Conservation (phyloP, 2,797 vertebrate genomes). For the Sebastes jordani region DNA sequence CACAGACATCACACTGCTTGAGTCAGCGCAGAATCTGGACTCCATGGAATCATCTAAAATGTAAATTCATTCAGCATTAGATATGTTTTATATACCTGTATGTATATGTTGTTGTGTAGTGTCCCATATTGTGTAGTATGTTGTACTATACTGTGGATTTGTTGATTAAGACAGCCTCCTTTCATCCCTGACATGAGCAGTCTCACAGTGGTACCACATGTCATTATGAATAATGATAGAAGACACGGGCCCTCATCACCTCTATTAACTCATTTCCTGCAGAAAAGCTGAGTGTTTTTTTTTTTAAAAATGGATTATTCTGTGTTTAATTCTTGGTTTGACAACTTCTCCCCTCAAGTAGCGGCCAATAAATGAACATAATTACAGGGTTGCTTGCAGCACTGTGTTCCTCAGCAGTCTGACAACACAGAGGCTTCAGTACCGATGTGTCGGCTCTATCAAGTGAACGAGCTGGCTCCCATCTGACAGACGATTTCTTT, state of each 20-base stretch:
- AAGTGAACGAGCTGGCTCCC: too few relatives aligned
- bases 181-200: not conserved
- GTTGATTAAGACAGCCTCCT: not conserved
- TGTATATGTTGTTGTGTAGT: too few relatives aligned
- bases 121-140: too few relatives aligned
- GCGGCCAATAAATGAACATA: not conserved
- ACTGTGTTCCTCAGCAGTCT: not conserved
- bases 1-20: not conserved
- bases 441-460: rapidly evolving
- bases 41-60: not conserved
- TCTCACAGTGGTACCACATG: not conserved
- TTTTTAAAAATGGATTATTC: not conserved
- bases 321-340: not conserved
- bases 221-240: not conserved
- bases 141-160: not conserved
- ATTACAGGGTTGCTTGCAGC: not conserved
- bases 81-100: too few relatives aligned
- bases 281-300: not conserved
- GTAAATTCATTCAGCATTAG: not conserved
- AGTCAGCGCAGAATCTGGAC: not conserved
- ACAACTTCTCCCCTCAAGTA: not conserved
- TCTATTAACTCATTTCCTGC: not conserved
- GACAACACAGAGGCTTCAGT: not conserved
- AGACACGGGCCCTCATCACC: not conserved
- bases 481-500: too few relatives aligned